Base-by-base conservation (phyloP, 2,888 invertebrate species). In the Amphimallon solstitiale region DNA sequence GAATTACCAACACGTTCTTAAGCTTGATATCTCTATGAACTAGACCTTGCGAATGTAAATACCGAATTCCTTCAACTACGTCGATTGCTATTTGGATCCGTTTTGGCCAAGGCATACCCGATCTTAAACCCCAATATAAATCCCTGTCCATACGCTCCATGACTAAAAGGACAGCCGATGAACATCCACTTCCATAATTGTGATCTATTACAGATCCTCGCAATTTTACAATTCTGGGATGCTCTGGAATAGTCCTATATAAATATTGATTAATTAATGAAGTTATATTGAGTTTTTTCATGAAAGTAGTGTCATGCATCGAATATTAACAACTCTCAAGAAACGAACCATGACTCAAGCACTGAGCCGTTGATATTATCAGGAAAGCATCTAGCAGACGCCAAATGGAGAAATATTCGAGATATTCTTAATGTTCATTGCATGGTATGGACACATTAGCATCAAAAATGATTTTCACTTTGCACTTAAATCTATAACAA, bases 11-110 rank as follows among this genome's bases (percentile, higher is more conserved):
- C 17, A 95, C 94, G 83, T 95, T 95, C 83, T 95, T 95, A 75
- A 95, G 84, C 82, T 95, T 95, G 66, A 95, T 92, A 81, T 95
- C 95, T 68, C 95, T 86, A 80, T 95, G 95, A 2, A 95, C 92
- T 5, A 95, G 86, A 0, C 95, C 95, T 77, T 93, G 90, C 0
- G 93, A 92, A 83, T 95, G 95, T 3, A 95, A 88, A 84, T 92
- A 95, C 52, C 95, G 87, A 75, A 95, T 93, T 2, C 94, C 94
- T 80, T 94, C 92, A 0, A 94, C 89, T 4, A 95, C 94, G 77
- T 95, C 94, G 49, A 91, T 86, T 1, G 93, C 89, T 61, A 95
- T 88, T 77, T 90, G 85, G 78, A 92, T 85, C 68, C 92, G 80
- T 19, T 83, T 79, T 0, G 83, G 73, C 88, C 90, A 90, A 49